phyloP scores from a whole-genome alignment of 1,140 invertebrate species.

The Ditylenchus dipsaci region DNA sequence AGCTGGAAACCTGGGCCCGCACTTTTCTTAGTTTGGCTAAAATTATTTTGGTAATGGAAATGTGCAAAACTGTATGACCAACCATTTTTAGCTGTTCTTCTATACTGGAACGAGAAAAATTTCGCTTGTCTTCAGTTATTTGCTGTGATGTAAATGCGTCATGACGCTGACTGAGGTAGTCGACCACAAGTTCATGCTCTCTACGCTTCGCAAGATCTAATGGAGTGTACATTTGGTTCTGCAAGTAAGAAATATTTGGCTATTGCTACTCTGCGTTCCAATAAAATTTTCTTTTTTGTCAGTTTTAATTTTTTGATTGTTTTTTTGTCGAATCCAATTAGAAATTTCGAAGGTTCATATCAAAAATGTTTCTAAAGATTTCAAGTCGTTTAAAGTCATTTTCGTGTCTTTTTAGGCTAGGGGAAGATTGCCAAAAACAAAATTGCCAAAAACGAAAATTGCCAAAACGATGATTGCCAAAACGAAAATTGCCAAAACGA shows the following conservation, averaged over 20 bases:
- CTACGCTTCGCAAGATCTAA: slow-evolving; percentile 46
- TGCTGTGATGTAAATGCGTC: slow-evolving; percentile 25
- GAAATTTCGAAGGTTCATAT: no score
- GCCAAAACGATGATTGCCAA: no score
- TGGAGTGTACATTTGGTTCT: slow-evolving; percentile 41
- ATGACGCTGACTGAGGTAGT: slow-evolving; percentile 35
- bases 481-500: no score
- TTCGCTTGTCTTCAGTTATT: slow-evolving; percentile 20
- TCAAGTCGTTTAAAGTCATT: no score
- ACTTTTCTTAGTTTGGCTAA: slow-evolving; percentile 33
- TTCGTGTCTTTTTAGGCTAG: no score
- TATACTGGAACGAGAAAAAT: slow-evolving; percentile 27
- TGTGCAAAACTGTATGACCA: background rate
- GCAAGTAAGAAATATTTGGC: background rate
- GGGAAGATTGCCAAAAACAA: no score
- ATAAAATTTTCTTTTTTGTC: no score
- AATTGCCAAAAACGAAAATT: no score
- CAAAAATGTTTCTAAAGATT: no score
- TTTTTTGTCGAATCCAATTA: no score
- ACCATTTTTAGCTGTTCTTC: slow-evolving; percentile 43
- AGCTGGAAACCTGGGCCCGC: slow-evolving; percentile 14
- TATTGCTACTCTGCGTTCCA: no score
- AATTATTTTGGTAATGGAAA: background rate
- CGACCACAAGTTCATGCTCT: slow-evolving; percentile 38
- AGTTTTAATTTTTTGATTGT: no score